Percentiles rank a stretch among this genome's conserved stretches.
phyloP scores from a whole-genome alignment of 2,113 vertebrate genomes.

The Xiphophorus maculatus region DNA sequence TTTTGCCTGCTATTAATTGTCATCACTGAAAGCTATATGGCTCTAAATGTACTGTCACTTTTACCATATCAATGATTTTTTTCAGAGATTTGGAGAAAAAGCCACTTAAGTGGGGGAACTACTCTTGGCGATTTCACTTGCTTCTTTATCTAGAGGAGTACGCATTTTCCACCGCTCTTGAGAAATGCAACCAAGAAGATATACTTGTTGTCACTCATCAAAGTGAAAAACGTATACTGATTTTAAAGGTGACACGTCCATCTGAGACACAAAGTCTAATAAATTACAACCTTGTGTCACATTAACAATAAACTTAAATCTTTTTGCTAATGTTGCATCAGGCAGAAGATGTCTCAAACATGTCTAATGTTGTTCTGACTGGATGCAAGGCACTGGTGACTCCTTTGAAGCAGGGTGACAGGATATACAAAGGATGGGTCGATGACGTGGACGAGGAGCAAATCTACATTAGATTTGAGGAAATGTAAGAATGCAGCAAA shows the following conservation, averaged over 20 bases:
- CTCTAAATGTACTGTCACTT: background rate
- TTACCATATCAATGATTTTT: background rate
- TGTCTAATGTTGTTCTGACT: conserved; percentile 44
- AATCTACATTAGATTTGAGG: conserved; percentile 82
- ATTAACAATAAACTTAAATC: background rate
- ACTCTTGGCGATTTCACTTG: conserved; percentile 72
- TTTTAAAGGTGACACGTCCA: conserved; percentile 73
- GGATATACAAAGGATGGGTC: conserved; percentile 77
- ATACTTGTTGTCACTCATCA: conserved; percentile 71
- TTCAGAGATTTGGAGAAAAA: background rate
- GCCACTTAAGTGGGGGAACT: background rate
- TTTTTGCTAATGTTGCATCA: background rate
- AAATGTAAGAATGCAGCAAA: conserved; percentile 71
- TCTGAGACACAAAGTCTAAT: background rate
- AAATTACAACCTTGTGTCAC: background rate
- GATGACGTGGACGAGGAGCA: conserved; percentile 80
- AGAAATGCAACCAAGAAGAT: conserved; percentile 75
- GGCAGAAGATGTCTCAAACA: background rate
- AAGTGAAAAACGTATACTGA: conserved; percentile 61
- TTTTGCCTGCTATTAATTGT: no score
- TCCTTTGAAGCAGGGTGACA: background rate
- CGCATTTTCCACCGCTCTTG: conserved; percentile 78
- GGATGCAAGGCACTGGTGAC: conserved; percentile 80
- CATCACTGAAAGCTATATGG: no score
- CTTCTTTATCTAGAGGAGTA: conserved; percentile 87